Percentiles rank a stretch among this genome's conserved stretches.
Conservation (phyloP, 2,888 invertebrate species). For the Listrodromus nycthemerus region DNA sequence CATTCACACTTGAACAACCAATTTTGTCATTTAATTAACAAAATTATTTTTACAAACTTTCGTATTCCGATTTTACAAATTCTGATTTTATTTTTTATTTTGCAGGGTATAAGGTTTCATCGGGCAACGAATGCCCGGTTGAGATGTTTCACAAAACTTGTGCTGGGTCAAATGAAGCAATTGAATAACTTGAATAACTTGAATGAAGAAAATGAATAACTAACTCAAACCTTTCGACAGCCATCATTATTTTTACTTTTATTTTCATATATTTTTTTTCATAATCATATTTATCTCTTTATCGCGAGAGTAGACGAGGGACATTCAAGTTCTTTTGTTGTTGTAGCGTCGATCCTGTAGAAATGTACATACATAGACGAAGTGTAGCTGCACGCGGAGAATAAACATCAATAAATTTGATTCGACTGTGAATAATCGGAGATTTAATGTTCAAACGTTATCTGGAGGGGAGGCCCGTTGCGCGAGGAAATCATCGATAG, state of each 20-base stretch:
- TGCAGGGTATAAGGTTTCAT: slow-evolving; percentile 21
- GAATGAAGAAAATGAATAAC: too few species aligned
- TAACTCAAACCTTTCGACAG: slow-evolving; percentile 5
- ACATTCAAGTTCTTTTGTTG: not conserved
- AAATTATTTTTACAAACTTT: too few species aligned
- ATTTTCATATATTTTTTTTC: too few species aligned
- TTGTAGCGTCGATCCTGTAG: not conserved
- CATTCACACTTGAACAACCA: too few species aligned
- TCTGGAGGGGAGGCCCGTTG: slow-evolving; percentile 42
- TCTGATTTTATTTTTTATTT: too few species aligned
- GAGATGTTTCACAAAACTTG: slow-evolving; percentile 57
- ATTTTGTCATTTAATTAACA: too few species aligned
- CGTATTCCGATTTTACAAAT: too few species aligned
- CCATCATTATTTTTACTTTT: not conserved
- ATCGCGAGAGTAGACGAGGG: not conserved
- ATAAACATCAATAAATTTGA: slow-evolving; percentile 13
- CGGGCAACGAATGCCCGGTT: slow-evolving; percentile 71
- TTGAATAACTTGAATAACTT: too few species aligned
- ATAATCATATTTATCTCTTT: not conserved
- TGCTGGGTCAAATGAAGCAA: slow-evolving; percentile 15
- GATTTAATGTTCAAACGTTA: slow-evolving; percentile 65
- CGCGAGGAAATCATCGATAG: slow-evolving; percentile 55
- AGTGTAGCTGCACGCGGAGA: not conserved
- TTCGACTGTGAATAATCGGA: slow-evolving; percentile 56
- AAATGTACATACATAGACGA: slow-evolving; percentile 10